phyloP scores from a whole-genome alignment of 2,888 invertebrate genomes.

The Nephrotoma flavescens region DNA sequence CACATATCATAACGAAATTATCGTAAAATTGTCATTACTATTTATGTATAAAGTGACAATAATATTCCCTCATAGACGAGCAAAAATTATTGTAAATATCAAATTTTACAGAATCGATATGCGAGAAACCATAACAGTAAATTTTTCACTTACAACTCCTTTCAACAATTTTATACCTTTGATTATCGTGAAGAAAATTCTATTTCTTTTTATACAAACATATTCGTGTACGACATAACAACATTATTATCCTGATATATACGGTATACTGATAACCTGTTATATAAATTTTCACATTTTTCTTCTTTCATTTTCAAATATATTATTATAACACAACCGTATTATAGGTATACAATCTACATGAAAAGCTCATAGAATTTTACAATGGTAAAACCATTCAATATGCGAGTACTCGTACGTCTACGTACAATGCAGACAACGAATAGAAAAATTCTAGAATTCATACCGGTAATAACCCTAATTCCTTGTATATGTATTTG shows the following conservation, averaged over 20 bases:
- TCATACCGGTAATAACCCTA: background rate
- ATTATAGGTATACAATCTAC: background rate
- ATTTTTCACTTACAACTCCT: background rate
- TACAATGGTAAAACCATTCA: background rate
- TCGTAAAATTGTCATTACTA: background rate
- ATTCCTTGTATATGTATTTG: background rate
- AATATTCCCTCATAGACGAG: background rate
- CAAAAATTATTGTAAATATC: background rate
- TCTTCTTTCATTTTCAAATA: background rate
- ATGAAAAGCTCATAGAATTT: background rate
- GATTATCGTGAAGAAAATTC: background rate
- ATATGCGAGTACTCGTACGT: background rate
- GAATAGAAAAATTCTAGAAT: background rate
- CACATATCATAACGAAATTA: background rate
- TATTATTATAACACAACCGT: background rate
- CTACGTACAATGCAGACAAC: no score
- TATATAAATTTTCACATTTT: background rate
- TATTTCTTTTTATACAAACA: background rate
- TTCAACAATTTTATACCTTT: background rate
- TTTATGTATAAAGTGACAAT: background rate
- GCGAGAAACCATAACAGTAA: background rate
- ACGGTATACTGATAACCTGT: background rate
- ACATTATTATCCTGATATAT: background rate
- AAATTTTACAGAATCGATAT: background rate
- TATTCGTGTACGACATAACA: no score